These are phyloP conservation scores for Antitype chi DNA, from an alignment of 2,888 invertebrate species.

Conservation along the genomic window DNA sequence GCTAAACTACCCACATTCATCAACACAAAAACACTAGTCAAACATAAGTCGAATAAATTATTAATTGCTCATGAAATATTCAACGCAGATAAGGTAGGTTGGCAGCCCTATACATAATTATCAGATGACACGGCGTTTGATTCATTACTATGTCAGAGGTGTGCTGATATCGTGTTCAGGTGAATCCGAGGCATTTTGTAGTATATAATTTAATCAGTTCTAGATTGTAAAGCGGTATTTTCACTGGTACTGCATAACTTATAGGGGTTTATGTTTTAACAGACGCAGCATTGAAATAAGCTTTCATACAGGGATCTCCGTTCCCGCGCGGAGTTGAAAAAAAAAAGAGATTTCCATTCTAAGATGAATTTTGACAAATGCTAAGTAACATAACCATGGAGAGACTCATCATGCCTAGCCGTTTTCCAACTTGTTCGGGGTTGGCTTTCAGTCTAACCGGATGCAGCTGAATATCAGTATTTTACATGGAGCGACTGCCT, in stretches of 20 bases:
- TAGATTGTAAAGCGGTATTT: constrained; percentile 4
- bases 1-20: neutral
- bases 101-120: constrained; percentile 37
- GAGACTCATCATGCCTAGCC: too few relatives aligned
- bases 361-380: neutral
- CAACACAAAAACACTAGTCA: neutral
- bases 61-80: constrained; percentile 46
- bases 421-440: too few relatives aligned
- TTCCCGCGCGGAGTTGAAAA: neutral
- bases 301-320: neutral
- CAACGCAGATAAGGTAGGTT: neutral
- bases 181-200: constrained; percentile 24
- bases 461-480: too few relatives aligned
- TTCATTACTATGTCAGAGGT: constrained; percentile 67
- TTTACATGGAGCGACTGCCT: too few relatives aligned
- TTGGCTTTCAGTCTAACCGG: too few relatives aligned
- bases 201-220: constrained; percentile 38
- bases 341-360: neutral
- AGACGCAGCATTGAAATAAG: neutral
- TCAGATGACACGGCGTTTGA: constrained; percentile 49
- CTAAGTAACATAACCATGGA: neutral
- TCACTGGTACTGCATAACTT: neutral
- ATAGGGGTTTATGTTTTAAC: neutral
- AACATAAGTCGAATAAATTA: constrained; percentile 19
- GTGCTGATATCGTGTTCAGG: constrained; percentile 48